A percentile compares a stretch with the other conserved stretches of the same genome.
Conservation (phyloP, 2,888 invertebrate species). For the Barypeithes pellucidus region DNA sequence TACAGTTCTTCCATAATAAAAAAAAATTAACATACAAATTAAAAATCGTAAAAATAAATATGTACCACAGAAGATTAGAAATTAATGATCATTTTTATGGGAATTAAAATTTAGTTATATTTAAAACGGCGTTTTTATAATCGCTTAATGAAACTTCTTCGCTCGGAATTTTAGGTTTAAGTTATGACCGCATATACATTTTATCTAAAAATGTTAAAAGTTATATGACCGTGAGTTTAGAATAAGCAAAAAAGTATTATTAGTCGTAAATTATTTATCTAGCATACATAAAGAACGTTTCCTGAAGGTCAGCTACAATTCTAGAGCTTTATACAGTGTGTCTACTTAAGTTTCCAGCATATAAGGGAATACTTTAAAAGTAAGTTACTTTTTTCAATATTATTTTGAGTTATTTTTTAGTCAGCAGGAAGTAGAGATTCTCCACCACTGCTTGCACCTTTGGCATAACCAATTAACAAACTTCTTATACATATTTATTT, state of each 20-base stretch:
- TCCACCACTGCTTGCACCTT: slow-evolving; percentile 17
- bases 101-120: slow-evolving; percentile 32
- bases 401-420: neutral
- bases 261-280: slow-evolving; percentile 5
- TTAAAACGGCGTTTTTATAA: slow-evolving; percentile 34
- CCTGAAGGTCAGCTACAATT: too few relatives aligned
- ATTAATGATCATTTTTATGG: slow-evolving; percentile 44
- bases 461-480: slow-evolving; percentile 42
- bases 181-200: slow-evolving; percentile 26
- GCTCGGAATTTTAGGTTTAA: slow-evolving; percentile 22
- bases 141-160: slow-evolving; percentile 37
- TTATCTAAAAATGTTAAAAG: slow-evolving; percentile 21
- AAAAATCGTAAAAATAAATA: slow-evolving; percentile 43
- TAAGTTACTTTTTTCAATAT: too few relatives aligned
- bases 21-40: slow-evolving; percentile 44
- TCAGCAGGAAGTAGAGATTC: neutral
- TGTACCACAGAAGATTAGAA: slow-evolving; percentile 38
- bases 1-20: slow-evolving; percentile 4
- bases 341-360: too few relatives aligned
- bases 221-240: slow-evolving; percentile 9
- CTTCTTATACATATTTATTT: slow-evolving; percentile 66
- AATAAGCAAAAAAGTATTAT: neutral
- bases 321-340: too few relatives aligned
- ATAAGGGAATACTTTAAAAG: too few relatives aligned
- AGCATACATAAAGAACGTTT: neutral